Base-by-base conservation (phyloP, 1,140 invertebrate genomes). In the Tyrophagus putrescentiae region DNA sequence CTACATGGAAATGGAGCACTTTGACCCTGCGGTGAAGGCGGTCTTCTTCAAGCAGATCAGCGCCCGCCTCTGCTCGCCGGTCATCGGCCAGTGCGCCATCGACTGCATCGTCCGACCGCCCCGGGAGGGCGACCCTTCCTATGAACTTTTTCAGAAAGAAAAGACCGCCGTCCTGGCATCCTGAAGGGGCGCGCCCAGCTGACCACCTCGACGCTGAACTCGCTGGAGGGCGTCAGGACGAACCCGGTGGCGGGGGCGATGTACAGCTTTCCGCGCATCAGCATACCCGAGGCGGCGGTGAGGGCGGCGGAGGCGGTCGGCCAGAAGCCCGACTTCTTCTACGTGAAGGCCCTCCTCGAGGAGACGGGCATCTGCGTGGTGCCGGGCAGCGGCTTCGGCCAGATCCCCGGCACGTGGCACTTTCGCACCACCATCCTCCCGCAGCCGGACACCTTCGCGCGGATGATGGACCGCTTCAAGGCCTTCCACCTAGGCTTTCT, bases 291-390 rank as follows among this genome's bases (percentile, higher is more conserved):
- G 52, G 87, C 84, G 69, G 87, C 85, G 0, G 78, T 90, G 29
- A 79, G 80, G 65, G 83, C 80, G 32, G 88, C 88, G 1, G 81
- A 84, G 70, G 76, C 78, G 9, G 25, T 66, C 27, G 57, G 56
- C 21, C 64, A 67, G 72, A 73, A 79, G 25, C 83, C 95, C 6
- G 94, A 98, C 71, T 84, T 83, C 0, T 94, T 91, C 71, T 98
- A 98, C 72, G 92, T 90, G 32, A 94, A 90, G 74, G 79, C 87
- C 67, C 73, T 99, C 18, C 76, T 98, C 0, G 95, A 99, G 75
- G 78, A 82, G 42, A 95, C 89, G 16, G 92, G 88, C 66, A 78
- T 85, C 61, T 84, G 82, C 72, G 82, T 93, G 48, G 88, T 96
- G 9, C 84, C 94, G 34, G 94, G 93, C 27, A 61, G 60, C 64